These are phyloP conservation scores for Zeugodacus cucurbitae DNA, from an alignment of 1,140 invertebrate species.

Conservation along the genomic window DNA sequence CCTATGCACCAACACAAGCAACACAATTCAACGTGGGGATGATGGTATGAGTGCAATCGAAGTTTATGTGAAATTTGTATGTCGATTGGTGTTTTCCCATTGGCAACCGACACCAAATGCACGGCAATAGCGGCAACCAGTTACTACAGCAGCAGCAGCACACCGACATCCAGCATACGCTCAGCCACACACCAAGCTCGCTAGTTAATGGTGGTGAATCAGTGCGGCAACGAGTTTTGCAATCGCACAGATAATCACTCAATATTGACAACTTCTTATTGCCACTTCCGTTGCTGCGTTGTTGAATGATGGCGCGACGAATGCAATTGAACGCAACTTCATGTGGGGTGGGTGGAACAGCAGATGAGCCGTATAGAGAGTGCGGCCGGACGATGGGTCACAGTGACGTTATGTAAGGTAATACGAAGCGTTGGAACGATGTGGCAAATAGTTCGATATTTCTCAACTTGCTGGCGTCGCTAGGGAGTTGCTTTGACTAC, in stretches of 20 bases:
- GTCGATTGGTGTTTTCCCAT: background rate
- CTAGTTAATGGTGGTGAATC: constrained; percentile 5
- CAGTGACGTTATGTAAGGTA: too few relatives aligned
- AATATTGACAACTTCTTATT: constrained; percentile 67
- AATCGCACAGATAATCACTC: constrained; percentile 63
- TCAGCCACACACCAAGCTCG: background rate
- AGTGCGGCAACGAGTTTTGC: constrained; percentile 22
- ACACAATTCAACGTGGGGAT: background rate
- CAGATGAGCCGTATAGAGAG: background rate
- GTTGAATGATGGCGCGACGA: background rate
- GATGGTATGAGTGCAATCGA: background rate
- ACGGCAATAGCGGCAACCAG: background rate
- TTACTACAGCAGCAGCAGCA: background rate
- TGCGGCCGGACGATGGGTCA: too few relatives aligned
- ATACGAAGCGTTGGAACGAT: too few relatives aligned
- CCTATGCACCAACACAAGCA: background rate
- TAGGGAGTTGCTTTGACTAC: background rate
- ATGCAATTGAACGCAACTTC: background rate
- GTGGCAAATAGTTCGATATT: too few relatives aligned
- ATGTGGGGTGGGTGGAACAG: background rate
- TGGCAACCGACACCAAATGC: background rate
- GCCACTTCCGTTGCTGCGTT: constrained; percentile 55
- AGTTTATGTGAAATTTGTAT: background rate
- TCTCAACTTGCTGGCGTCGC: background rate
- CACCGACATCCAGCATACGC: background rate